Evolutionary conservation across 1,140 invertebrate genomes (phyloP), one percentile per base, ranked within the genome.

Genomic region (Ceratina australensis): DNA sequence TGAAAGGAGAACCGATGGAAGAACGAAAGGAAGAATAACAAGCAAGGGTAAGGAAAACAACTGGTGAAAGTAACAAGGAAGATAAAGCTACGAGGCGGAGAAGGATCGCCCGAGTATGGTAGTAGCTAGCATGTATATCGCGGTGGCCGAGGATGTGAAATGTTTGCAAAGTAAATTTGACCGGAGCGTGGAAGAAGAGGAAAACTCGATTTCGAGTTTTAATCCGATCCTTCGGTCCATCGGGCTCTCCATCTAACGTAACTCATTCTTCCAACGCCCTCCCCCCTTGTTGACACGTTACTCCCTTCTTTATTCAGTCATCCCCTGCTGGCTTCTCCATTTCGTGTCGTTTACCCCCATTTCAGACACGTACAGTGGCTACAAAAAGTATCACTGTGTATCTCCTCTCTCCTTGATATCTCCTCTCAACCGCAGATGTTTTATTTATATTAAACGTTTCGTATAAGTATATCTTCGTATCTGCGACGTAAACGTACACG

Each of bases 121-220:
- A n/a, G n/a, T n/a, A 72, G 22, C 5, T 42, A 77, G 54, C 3
- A 18, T n/a, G 20, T 16, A 18, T 33, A 28, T 66, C 61, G 28
- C 28, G 20, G 47, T 20, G 66, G 47, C 49, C 33, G 67, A 61
- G 75, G 78, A 89, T 87, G 85, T 87, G 84, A 83, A 86, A 88
- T 89, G 85, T 91, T 91, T 72, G 80, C 71, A 89, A 89, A 91
- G 88, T 90, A 91, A 91, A 89, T 90, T 89, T 88, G 79, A 76
- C 42, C 78, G 71, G 68, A 67, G 63, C 61, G 66, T 63, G 78
- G 81, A 84, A 79, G 66, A 80, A 79, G 83, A 81, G 33, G 63
- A 47, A 81, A 90, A 91, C 85, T 91, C 86, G 82, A 90, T 90
- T 91, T 88, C 86, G 89, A 90, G 88, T 91, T 90, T 91, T 90